These are phyloP conservation scores for Caenorhabditis sp. DNA, from an alignment of 2,888 invertebrate genomes.

Conservation along the genomic window DNA sequence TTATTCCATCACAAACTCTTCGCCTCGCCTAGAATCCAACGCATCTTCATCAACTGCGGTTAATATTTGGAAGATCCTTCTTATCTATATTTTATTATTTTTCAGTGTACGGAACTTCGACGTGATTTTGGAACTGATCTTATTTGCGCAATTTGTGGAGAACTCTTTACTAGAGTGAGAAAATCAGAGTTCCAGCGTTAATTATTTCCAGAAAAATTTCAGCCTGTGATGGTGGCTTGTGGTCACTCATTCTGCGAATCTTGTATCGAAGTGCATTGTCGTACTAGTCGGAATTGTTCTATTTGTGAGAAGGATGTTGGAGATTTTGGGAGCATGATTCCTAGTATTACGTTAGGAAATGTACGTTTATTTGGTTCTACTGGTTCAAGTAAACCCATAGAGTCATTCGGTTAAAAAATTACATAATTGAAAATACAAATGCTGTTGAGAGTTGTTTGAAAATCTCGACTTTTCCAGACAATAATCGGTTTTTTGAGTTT, in stretches of 20 bases:
- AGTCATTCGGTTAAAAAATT: background rate
- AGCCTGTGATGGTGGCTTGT: conserved; percentile 35
- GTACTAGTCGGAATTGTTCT: conserved; percentile 21
- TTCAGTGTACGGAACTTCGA: conserved; percentile 23
- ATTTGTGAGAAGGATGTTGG: conserved; percentile 36
- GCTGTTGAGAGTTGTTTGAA: no score
- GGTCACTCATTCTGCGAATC: conserved; percentile 38
- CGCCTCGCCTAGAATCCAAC: conserved; percentile 30
- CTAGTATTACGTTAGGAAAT: conserved; percentile 37
- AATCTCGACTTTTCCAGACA: no score
- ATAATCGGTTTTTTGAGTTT: no score
- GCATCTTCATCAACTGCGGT: conserved; percentile 35
- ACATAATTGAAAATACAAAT: no score
- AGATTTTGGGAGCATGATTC: conserved; percentile 28
- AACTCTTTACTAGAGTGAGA: conserved; percentile 25
- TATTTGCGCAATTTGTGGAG: conserved; percentile 29
- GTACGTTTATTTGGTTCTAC: no score
- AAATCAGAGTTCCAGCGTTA: background rate
- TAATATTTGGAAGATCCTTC: no score
- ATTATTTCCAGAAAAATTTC: conserved; percentile 3
- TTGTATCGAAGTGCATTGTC: conserved; percentile 27
- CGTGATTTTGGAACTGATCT: conserved; percentile 25
- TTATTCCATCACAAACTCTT: conserved; percentile 26
- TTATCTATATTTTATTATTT: background rate
- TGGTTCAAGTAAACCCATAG: no score